Conservation (phyloP, 2,888 invertebrate genomes). For the Himalopsyche japonica region DNA sequence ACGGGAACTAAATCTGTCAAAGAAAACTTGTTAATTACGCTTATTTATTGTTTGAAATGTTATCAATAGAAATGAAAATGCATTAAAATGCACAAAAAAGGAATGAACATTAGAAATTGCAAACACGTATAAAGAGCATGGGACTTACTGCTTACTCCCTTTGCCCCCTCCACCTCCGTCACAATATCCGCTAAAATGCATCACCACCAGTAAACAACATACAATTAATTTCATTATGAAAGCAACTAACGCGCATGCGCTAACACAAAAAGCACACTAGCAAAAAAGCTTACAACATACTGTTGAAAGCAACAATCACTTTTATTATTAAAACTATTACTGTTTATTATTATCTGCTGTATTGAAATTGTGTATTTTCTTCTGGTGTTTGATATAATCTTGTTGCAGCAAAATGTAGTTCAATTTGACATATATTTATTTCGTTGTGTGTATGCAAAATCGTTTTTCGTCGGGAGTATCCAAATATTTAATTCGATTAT, state of each 20-base stretch:
- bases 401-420: neutral
- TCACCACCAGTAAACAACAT: conserved; percentile 20
- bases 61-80: neutral
- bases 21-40: neutral
- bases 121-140: neutral
- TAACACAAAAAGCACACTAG: conserved; percentile 12
- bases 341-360: neutral
- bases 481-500: neutral
- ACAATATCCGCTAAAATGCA: conserved; percentile 12
- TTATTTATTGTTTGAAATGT: neutral
- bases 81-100: neutral
- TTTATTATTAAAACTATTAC: neutral
- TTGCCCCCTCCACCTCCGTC: conserved; percentile 27
- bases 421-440: neutral
- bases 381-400: neutral
- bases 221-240: conserved; percentile 17
- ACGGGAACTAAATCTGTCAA: neutral
- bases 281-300: neutral
- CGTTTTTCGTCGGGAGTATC: neutral
- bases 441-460: neutral
- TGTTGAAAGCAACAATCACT: neutral
- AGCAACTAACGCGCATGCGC: neutral
- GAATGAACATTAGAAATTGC: neutral
- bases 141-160: conserved; percentile 33
- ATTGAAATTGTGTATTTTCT: neutral